phyloP scores from a whole-genome alignment of 92 coral and sea anemone species.

The Phymanthus crucifer region DNA sequence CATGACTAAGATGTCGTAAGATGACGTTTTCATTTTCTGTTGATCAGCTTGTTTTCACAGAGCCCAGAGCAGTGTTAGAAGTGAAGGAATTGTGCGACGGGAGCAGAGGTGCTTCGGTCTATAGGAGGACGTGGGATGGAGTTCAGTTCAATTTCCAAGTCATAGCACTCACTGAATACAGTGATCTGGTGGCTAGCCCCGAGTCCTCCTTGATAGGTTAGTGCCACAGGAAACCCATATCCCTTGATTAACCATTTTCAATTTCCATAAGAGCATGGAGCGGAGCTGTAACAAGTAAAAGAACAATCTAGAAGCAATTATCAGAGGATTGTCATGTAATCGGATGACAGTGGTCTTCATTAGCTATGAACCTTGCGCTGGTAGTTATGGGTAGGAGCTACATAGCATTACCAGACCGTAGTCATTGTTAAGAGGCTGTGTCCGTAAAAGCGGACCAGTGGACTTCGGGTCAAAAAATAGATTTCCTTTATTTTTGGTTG shows the following conservation, averaged over 20 bases:
- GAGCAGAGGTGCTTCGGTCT: neutral
- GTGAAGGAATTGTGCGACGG: constrained; percentile 7
- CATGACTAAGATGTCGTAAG: neutral
- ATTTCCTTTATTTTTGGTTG: too few relatives aligned
- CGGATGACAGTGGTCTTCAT: too few relatives aligned
- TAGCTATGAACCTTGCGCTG: too few relatives aligned
- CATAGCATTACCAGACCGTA: too few relatives aligned
- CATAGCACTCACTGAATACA: constrained; percentile 36
- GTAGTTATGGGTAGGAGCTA: too few relatives aligned
- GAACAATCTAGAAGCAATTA: too few relatives aligned
- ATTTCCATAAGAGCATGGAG: neutral
- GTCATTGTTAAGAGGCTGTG: neutral
- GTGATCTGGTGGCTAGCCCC: neutral
- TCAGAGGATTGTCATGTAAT: too few relatives aligned
- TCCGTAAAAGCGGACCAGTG: too few relatives aligned
- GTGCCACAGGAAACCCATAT: neutral
- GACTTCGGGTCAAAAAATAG: too few relatives aligned
- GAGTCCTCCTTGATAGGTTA: constrained; percentile 26
- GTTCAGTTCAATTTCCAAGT: constrained; percentile 17
- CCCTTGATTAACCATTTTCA: too few relatives aligned
- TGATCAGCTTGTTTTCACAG: constrained; percentile 22
- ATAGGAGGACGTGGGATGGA: neutral
- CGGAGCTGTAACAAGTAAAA: too few relatives aligned
- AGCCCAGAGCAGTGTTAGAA: constrained; percentile 26
- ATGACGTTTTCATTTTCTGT: neutral